Evolutionary conservation across 1,140 invertebrate species (phyloP).

Genomic region (Zaprionus ghesquierei): DNA sequence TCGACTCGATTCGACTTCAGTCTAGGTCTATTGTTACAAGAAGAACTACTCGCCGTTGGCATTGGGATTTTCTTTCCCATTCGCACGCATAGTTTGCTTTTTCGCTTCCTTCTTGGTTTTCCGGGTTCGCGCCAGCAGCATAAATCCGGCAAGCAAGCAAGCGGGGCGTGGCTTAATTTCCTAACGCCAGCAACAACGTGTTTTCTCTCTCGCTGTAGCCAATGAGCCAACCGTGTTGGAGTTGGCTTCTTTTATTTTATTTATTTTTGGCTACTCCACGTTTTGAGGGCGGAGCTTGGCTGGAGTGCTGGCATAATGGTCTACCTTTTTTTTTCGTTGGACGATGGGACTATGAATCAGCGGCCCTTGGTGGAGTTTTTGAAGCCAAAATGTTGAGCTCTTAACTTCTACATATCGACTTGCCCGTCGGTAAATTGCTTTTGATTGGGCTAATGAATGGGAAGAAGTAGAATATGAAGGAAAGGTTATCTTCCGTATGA

Average conservation of each 20-base stretch:
- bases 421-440: background rate
- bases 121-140: conserved; percentile 64
- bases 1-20: background rate
- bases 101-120: conserved; percentile 52
- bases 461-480: too few species aligned
- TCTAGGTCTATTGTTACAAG: conserved; percentile 67
- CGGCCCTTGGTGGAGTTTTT: conserved; percentile 50
- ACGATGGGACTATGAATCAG: conserved; percentile 46
- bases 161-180: conserved; percentile 69
- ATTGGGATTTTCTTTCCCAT: conserved; percentile 31
- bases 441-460: background rate
- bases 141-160: conserved; percentile 52
- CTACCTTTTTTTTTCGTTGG: conserved; percentile 30
- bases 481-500: too few species aligned
- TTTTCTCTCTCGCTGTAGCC: conserved; percentile 50
- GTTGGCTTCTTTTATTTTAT: conserved; percentile 33
- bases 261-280: conserved; percentile 34
- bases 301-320: conserved; percentile 46
- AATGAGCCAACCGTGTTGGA: conserved; percentile 42
- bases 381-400: conserved; percentile 25
- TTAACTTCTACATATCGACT: background rate
- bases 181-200: conserved; percentile 51
- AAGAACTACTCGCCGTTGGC: conserved; percentile 57
- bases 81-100: conserved; percentile 58
- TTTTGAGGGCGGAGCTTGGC: conserved; percentile 64